A percentile compares a stretch with the other conserved stretches of the same genome.
Conservation (phyloP, 2,113 vertebrate species). For the Rissa tridactyla region DNA sequence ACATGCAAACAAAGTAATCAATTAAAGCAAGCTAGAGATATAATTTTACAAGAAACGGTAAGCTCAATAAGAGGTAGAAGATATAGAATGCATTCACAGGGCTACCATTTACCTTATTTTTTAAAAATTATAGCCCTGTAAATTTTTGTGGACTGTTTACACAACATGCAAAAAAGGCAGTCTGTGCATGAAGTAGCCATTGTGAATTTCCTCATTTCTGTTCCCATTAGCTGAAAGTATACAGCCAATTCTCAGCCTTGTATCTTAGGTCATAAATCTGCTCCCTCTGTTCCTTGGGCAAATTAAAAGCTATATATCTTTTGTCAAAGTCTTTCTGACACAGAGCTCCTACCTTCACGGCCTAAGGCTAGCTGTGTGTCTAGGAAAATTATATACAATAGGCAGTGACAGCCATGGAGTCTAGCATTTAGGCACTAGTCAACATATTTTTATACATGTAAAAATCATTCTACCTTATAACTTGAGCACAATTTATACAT, state of each 20-base stretch:
- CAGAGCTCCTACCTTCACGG: slow-evolving; percentile 52
- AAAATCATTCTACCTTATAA: slow-evolving; percentile 19
- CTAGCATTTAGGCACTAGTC: slow-evolving; percentile 50
- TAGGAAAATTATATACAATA: slow-evolving; percentile 50
- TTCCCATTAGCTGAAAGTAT: slow-evolving; percentile 57
- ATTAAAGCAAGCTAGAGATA: not conserved
- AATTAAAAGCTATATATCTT: slow-evolving; percentile 76
- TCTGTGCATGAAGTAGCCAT: not conserved
- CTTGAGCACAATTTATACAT: slow-evolving; percentile 8
- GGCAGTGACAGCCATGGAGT: slow-evolving; percentile 48
- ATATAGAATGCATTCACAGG: not conserved
- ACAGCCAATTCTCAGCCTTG: slow-evolving; percentile 58
- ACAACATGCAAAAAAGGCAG: slow-evolving; percentile 32
- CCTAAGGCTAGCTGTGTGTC: slow-evolving; percentile 61
- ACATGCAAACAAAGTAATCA: slow-evolving; percentile 5
- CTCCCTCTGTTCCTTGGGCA: slow-evolving; percentile 58
- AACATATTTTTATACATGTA: slow-evolving; percentile 47
- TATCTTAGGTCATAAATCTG: slow-evolving; percentile 65
- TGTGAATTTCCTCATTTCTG: slow-evolving; percentile 45
- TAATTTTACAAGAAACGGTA: not conserved
- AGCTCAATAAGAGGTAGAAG: not conserved
- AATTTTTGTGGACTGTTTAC: slow-evolving; percentile 36
- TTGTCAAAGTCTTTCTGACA: slow-evolving; percentile 68
- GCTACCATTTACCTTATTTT: not conserved
- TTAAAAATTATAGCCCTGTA: slow-evolving; percentile 20